Evolutionary conservation across 2,797 vertebrate genomes (phyloP).

Genomic region (Argya squamiceps): DNA sequence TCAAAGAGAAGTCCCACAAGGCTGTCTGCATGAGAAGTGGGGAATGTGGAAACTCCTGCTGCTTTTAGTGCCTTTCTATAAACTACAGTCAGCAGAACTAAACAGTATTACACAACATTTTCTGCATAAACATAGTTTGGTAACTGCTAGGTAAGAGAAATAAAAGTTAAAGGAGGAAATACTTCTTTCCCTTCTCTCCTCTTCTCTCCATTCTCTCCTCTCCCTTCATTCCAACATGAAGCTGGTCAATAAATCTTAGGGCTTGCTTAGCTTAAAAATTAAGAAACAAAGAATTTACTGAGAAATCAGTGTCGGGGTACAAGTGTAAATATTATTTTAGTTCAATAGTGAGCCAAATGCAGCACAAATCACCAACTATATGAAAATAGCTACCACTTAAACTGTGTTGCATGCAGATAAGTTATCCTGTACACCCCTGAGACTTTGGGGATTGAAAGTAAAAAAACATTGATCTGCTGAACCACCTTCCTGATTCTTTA

Average conservation of each 20-base stretch:
- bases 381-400: background rate
- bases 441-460: background rate
- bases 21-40: background rate
- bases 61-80: conserved; percentile 16
- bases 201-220: background rate
- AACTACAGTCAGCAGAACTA: conserved; percentile 8
- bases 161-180: background rate
- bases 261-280: background rate
- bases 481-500: background rate
- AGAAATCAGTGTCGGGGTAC: background rate
- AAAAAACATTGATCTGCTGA: background rate
- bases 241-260: background rate
- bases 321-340: background rate
- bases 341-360: background rate
- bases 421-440: background rate
- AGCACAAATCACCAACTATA: background rate
- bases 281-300: background rate
- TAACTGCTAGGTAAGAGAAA: conserved; percentile 27
- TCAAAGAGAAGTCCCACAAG: background rate
- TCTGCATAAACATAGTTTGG: background rate
- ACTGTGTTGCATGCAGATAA: background rate
- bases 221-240: background rate
- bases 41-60: background rate
- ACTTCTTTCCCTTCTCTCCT: background rate
- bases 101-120: background rate